Evolutionary conservation across 2,888 invertebrate species (phyloP), one percentile per base, ranked within the genome.

Genomic region (Apantesis nais): DNA sequence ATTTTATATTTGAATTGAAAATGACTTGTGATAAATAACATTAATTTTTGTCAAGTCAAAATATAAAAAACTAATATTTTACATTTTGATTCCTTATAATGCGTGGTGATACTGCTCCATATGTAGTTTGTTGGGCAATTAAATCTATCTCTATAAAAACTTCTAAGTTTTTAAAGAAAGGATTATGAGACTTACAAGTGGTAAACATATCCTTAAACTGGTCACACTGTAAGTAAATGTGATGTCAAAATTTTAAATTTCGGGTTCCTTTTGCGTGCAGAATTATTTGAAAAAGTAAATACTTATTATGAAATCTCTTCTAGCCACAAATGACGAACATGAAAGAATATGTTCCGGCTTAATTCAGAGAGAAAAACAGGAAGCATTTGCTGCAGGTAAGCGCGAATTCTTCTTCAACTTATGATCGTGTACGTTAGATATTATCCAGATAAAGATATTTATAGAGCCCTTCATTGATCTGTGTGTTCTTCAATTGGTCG

Each of bases 301-400:
- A 55, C 37, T 67, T 19, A 66, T 5, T 68, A 89, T 89, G 87
- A 85, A 85, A 68, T 71, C 80, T 29, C 58, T 78, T 58, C 61
- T 66, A 8, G 44, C 71, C 25, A 67, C 48, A 61, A 78, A 78
- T 34, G 79, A 84, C 72, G 79, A 83, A 52, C 67, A 81, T 52
- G 69, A 76, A 25, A 82, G 78, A 71, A 63, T 86, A 69, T 68
- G 82, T 72, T 72, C 74, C 29, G 73, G 80, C 74, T 70, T 90
- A 66, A 74, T 80, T 68, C 81, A 86, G 74, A 84, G 81, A 67
- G 84, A 90, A 73, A 85, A 81, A 69, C 86, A 89, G 71, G 91
- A 92, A 77, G 74, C 79, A 67, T 71, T 84, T 41, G 92, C 90
- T 72, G 62, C 76, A 71, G 89, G 93, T 93, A 86, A 88, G 89